Base-by-base conservation (phyloP, 2,888 invertebrate species). In the Drosophila greeni region DNA sequence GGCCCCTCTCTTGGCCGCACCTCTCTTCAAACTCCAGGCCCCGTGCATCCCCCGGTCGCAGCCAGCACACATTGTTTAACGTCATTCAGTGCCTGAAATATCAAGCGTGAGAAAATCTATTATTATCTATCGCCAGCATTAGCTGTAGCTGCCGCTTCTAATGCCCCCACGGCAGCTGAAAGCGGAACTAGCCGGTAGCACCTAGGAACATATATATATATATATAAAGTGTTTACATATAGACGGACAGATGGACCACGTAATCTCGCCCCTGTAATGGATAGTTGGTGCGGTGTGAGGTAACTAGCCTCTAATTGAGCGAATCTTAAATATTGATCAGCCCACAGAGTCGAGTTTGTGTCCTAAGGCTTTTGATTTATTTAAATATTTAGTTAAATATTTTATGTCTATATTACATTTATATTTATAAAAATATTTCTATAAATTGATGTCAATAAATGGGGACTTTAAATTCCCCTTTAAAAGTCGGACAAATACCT, bases 51-150 rank as follows among this genome's bases (percentile, higher is more conserved):
- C 55, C 62, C 64, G 57, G 60, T 37, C 47, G 49, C 66, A 42
- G 66, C 18, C 58, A 67, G 68, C 83, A 77, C 82, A 80, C 84
- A 82, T 84, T 82, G 85, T 84, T 66, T 84, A 84, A 82, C 85
- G 81, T 84, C 81, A 84, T 82, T 83, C 80, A 80, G 70, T 42
- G 84, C 66, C 74, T 78, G 79, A 81, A 84, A 81, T 80, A 82
- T 85, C 76, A 81, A 85, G 82, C 82, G 82, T 82, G 82, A 85
- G 82, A 82, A 82, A 85, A 82, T 82, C 85, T 85, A 81, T 85
- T 85, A 85, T 82, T 82, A 82, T 82, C 85, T 80, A 77, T 82
- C 68, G 73, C 75, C 55, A 29, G 45, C 55, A 49, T 54, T 40
- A 48, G 70, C 66, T 26, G 61, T 26, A 54, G 71, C 69, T 57